Percentiles rank a stretch among this genome's conserved stretches.
phyloP scores from a whole-genome alignment of 2,888 invertebrate genomes.

The Drosophila neotestacea region DNA sequence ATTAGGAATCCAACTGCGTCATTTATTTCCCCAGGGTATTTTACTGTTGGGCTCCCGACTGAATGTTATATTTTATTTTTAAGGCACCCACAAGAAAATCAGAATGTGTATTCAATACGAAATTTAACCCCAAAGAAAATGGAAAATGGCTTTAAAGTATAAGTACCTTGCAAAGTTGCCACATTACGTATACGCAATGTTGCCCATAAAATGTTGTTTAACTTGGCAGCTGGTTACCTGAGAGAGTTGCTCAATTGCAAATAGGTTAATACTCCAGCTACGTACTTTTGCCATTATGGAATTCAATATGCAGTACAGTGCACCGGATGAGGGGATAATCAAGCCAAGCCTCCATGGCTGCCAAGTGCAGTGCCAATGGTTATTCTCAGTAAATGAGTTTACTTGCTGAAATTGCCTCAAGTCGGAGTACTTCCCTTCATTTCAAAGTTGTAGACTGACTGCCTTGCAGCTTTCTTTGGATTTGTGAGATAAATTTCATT shows the following conservation, averaged over 20 bases:
- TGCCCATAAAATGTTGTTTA: conserved; percentile 7
- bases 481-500: conserved; percentile 8
- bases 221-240: conserved; percentile 6
- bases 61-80: too few species aligned
- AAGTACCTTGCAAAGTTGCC: too few species aligned
- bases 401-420: conserved; percentile 43
- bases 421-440: neutral
- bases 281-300: conserved; percentile 14
- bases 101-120: conserved; percentile 11
- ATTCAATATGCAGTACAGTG: conserved; percentile 34
- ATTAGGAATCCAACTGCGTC: too few species aligned
- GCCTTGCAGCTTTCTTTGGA: neutral
- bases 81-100: neutral
- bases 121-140: conserved; percentile 3
- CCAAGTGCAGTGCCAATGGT: conserved; percentile 36
- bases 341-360: neutral
- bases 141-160: conserved; percentile 9
- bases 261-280: conserved; percentile 18
- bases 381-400: conserved; percentile 20
- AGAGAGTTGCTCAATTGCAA: conserved; percentile 12
- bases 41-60: too few species aligned
- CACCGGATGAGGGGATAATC: conserved; percentile 2
- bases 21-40: too few species aligned
- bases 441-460: neutral
- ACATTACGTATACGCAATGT: conserved; percentile 13